phyloP scores from a whole-genome alignment of 2,113 vertebrate genomes.

The Serinus canaria region DNA sequence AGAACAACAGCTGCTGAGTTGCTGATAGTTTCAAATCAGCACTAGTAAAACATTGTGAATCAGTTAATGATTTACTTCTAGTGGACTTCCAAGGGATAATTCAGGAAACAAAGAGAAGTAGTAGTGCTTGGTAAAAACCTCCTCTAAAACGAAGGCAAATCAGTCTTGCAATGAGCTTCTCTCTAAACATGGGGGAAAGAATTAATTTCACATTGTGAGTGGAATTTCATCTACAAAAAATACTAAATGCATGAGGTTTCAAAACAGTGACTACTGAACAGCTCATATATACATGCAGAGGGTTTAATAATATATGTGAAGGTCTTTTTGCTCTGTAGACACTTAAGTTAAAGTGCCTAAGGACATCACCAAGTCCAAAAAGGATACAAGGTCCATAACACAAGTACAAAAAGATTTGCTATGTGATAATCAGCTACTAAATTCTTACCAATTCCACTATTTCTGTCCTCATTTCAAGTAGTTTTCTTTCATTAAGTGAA shows the following conservation, averaged over 20 bases:
- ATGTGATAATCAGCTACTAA: neutral
- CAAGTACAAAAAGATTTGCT: neutral
- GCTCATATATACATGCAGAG: neutral
- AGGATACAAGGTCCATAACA: neutral
- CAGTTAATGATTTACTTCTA: neutral
- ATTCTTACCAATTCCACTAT: conserved; percentile 89
- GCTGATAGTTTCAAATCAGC: neutral
- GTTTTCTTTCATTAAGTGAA: conserved; percentile 84
- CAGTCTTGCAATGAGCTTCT: neutral
- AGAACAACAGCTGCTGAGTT: neutral
- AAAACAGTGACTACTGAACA: neutral
- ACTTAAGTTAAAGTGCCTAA: neutral
- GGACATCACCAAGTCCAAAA: neutral
- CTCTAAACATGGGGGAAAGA: fast-evolving
- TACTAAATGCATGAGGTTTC: neutral
- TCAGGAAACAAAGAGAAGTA: neutral
- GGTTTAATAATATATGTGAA: neutral
- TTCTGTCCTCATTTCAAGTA: conserved; percentile 85
- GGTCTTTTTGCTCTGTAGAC: neutral
- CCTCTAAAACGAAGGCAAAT: neutral
- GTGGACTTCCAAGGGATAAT: neutral
- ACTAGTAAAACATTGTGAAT: neutral
- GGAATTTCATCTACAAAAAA: neutral
- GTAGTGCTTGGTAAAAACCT: neutral
- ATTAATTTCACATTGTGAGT: neutral